phyloP scores from a whole-genome alignment of 2,797 vertebrate genomes.

The Amphiprion clarkii region DNA sequence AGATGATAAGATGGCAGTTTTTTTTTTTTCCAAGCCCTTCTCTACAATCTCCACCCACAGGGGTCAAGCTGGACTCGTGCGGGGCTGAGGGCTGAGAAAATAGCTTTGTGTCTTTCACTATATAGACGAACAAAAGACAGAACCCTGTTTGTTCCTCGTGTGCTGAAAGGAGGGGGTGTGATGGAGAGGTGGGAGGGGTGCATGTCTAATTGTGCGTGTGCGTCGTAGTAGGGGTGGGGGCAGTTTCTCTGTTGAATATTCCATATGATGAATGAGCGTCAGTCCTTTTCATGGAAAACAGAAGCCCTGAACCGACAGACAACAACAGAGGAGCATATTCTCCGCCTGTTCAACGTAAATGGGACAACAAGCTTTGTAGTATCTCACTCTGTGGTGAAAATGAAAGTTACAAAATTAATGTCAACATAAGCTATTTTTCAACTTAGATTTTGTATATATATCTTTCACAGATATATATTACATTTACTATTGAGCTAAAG shows the following conservation, averaged over 20 bases:
- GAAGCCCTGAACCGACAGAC: slow-evolving; percentile 51
- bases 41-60: slow-evolving; percentile 46
- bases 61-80: slow-evolving; percentile 71
- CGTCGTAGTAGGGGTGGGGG: slow-evolving; percentile 45
- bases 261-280: slow-evolving; percentile 80
- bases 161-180: slow-evolving; percentile 52
- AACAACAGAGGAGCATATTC: slow-evolving; percentile 43
- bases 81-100: slow-evolving; percentile 68
- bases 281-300: slow-evolving; percentile 72
- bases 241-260: slow-evolving; percentile 69
- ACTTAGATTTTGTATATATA: background rate
- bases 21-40: slow-evolving; percentile 34
- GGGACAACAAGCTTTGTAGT: slow-evolving; percentile 21
- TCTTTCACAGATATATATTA: slow-evolving; percentile 3
- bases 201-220: slow-evolving; percentile 71
- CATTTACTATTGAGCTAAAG: slow-evolving; percentile 43
- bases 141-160: slow-evolving; percentile 69
- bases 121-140: slow-evolving; percentile 77
- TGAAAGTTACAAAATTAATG: background rate
- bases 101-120: slow-evolving; percentile 74
- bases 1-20: slow-evolving; percentile 51
- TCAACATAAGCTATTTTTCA: background rate
- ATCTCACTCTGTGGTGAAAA: slow-evolving; percentile 23
- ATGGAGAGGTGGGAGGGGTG: slow-evolving; percentile 69
- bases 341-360: slow-evolving; percentile 41